Conservation (phyloP, 2,797 vertebrate species). For the Eremophila alpestris region DNA sequence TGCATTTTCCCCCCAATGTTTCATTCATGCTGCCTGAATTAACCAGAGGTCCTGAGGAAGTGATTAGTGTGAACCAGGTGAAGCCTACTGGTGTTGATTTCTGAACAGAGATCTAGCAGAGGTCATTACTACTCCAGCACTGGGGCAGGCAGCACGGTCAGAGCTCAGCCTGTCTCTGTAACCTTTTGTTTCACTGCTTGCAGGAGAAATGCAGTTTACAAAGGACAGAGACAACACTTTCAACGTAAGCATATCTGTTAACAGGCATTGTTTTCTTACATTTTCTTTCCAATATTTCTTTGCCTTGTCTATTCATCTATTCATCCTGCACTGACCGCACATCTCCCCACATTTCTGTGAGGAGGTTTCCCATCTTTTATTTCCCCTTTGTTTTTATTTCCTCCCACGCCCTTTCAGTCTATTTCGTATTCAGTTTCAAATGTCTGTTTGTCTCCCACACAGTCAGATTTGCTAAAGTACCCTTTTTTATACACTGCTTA, state of each 20-base stretch:
- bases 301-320: not conserved
- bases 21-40: not conserved
- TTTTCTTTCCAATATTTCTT: not conserved
- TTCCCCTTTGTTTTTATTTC: too few species aligned
- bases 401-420: accelerated
- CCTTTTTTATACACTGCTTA: not conserved
- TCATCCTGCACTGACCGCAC: not conserved
- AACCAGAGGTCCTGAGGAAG: not conserved
- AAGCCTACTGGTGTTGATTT: not conserved
- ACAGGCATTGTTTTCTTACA: not conserved
- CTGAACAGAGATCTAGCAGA: not conserved
- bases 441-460: not conserved
- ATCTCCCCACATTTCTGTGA: not conserved
- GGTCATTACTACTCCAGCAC: not conserved
- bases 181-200: not conserved
- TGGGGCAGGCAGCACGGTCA: accelerated
- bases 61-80: not conserved
- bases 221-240: not conserved
- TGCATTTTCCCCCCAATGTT: not conserved
- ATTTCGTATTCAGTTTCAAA: not conserved
- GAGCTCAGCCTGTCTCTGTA: not conserved
- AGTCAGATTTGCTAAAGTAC: not conserved
- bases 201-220: not conserved
- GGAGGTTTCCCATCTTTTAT: not conserved
- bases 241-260: not conserved